A percentile compares a stretch with the other conserved stretches of the same genome.
phyloP scores from a whole-genome alignment of 92 coral and sea anemone genomes.

The Paramuricea clavata region DNA sequence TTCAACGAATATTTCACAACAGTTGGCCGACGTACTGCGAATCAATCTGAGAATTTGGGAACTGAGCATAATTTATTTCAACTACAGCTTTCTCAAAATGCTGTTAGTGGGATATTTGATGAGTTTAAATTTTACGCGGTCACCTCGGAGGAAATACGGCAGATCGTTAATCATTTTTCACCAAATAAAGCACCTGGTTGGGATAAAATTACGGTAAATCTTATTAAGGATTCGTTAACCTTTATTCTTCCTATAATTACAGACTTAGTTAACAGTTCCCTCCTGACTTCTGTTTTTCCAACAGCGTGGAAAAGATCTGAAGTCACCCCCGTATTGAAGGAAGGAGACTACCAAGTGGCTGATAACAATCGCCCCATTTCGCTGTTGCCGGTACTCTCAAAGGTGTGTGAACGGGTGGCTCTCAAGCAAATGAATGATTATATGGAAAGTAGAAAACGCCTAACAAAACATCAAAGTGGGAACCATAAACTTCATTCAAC shows the following conservation, averaged over 20 bases:
- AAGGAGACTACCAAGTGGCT: not conserved
- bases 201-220: slow-evolving; percentile 40
- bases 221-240: slow-evolving; percentile 39
- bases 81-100: not conserved
- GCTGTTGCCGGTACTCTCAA: not conserved
- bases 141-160: not conserved
- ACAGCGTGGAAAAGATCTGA: not conserved
- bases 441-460: not conserved
- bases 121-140: not conserved
- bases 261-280: not conserved
- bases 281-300: not conserved
- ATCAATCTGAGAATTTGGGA: not conserved
- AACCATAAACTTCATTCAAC: not conserved
- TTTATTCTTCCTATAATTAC: slow-evolving; percentile 39
- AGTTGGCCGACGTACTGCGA: slow-evolving; percentile 11
- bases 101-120: too few relatives aligned
- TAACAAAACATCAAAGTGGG: not conserved
- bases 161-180: slow-evolving; percentile 19
- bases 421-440: not conserved
- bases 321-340: not conserved
- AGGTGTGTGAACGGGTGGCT: not conserved
- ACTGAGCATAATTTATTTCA: not conserved
- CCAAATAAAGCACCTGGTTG: slow-evolving; percentile 43
- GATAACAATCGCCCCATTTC: not conserved
- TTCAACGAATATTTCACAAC: slow-evolving; percentile 59